Conservation (phyloP, 2,113 vertebrate species). For the Rafetus swinhoei region DNA sequence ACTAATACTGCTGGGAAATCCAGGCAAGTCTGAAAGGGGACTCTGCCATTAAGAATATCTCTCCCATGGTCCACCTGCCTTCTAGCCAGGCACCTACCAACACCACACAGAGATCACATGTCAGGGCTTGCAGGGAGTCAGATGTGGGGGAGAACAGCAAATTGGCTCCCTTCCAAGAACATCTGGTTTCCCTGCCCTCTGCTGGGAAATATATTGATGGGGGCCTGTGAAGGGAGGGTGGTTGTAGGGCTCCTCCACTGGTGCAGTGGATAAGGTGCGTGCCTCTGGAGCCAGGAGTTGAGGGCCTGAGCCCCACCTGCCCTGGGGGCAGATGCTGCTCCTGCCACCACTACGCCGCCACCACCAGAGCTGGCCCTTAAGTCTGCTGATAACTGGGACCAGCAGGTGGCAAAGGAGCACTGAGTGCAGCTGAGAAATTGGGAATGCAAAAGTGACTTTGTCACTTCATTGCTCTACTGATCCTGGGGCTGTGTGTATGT, state of each 20-base stretch:
- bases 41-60: background rate
- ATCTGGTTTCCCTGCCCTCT: rapidly evolving
- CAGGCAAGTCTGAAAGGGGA: background rate
- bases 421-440: background rate
- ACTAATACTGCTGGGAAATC: rapidly evolving
- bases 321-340: too few species aligned
- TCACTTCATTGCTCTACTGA: background rate
- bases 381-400: background rate
- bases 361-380: background rate
- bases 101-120: background rate
- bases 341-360: too few species aligned
- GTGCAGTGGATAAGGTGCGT: too few species aligned
- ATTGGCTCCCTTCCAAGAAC: background rate
- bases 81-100: background rate
- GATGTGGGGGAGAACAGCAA: background rate
- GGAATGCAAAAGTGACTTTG: background rate
- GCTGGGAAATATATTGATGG: background rate
- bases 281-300: too few species aligned
- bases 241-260: too few species aligned
- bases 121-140: background rate
- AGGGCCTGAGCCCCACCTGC: too few species aligned
- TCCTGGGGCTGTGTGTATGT: background rate
- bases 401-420: background rate
- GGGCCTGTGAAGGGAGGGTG: background rate
- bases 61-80: background rate